These are phyloP conservation scores for Ophioninae sp. DNA, from an alignment of 2,888 invertebrate species.

Conservation along the genomic window DNA sequence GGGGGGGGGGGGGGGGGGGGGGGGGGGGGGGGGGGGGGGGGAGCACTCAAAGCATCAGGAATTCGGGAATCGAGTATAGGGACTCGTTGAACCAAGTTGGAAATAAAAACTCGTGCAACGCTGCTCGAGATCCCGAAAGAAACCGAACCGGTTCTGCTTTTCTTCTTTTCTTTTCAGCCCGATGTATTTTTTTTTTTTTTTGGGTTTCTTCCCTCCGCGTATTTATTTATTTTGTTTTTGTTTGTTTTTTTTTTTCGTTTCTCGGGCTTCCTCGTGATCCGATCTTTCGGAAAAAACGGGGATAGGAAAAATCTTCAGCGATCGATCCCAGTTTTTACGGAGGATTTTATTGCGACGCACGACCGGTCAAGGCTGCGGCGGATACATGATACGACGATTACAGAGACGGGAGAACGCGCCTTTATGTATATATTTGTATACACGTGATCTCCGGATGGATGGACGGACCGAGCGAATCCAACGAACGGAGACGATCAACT, in stretches of 20 bases:
- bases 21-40: no score
- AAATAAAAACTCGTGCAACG: slow-evolving; percentile 37
- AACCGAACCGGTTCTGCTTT: slow-evolving; percentile 45
- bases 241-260: not conserved
- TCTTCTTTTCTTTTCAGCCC: slow-evolving; percentile 13
- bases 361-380: slow-evolving; percentile 51
- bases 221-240: not conserved
- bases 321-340: not conserved
- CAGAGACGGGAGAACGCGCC: slow-evolving; percentile 10
- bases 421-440: not conserved
- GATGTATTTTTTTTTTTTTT: no score
- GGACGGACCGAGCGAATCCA: slow-evolving; percentile 40
- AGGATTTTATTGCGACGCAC: slow-evolving; percentile 37
- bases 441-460: not conserved
- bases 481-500: slow-evolving; percentile 68
- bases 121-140: slow-evolving; percentile 20
- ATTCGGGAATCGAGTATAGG: slow-evolving; percentile 59
- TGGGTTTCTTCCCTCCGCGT: slow-evolving; percentile 3
- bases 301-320: not conserved
- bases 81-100: no score
- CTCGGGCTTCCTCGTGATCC: not conserved
- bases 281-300: not conserved
- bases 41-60: slow-evolving; percentile 28
- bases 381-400: slow-evolving; percentile 26
- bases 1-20: no score